Evolutionary conservation across 2,113 vertebrate species (phyloP).

Genomic region (Hemibagrus wyckioides): DNA sequence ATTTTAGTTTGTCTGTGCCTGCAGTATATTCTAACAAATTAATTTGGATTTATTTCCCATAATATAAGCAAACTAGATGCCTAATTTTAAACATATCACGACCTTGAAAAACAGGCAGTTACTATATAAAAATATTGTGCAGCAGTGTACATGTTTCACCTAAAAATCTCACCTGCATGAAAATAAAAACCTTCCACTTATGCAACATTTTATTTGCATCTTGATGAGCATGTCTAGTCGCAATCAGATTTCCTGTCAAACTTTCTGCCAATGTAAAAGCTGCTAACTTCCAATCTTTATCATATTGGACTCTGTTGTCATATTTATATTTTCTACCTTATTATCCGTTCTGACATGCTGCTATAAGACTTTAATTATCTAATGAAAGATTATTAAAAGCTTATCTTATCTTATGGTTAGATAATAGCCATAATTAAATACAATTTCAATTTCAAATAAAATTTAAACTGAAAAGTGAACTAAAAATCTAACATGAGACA

Average conservation of each 20-base stretch:
- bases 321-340: not conserved
- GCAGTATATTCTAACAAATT: not conserved
- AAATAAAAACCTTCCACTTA: not conserved
- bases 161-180: not conserved
- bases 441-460: not conserved
- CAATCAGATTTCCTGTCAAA: not conserved
- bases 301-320: not conserved
- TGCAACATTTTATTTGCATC: not conserved
- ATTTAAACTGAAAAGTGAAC: not conserved
- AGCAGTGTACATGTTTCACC: not conserved
- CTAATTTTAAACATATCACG: not conserved
- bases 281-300: not conserved
- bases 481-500: not conserved
- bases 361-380: not conserved
- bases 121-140: not conserved
- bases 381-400: not conserved
- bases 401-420: too few species aligned
- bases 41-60: not conserved
- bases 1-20: not conserved
- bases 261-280: not conserved
- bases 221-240: not conserved
- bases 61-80: not conserved
- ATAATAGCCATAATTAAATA: not conserved
- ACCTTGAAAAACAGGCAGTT: not conserved
- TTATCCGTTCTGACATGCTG: not conserved